phyloP scores from a whole-genome alignment of 2,797 vertebrate genomes.

The Periparus ater region DNA sequence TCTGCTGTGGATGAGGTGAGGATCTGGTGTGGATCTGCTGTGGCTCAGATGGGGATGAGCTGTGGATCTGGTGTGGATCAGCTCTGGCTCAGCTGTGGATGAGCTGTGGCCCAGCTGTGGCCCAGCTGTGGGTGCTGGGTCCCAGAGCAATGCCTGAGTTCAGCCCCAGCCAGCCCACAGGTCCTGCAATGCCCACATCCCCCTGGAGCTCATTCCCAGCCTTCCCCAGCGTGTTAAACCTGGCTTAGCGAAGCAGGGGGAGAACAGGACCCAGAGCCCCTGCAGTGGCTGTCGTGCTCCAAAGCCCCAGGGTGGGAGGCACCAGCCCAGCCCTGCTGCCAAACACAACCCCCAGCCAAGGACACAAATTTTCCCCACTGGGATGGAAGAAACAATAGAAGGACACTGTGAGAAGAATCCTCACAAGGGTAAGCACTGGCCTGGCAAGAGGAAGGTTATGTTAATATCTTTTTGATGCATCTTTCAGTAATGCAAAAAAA shows the following conservation, averaged over 20 bases:
- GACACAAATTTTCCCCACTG: too few species aligned
- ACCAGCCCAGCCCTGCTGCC: not conserved
- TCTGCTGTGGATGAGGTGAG: not conserved
- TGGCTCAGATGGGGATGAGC: not conserved
- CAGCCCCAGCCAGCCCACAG: not conserved
- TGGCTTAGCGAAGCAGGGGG: not conserved
- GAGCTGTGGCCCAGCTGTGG: not conserved
- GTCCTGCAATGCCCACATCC: not conserved
- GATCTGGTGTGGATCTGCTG: too few species aligned
- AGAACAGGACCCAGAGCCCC: not conserved
- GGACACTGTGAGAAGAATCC: not conserved
- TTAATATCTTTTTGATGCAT: not conserved
- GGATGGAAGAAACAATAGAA: not conserved
- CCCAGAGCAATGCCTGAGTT: not conserved
- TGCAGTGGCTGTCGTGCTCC: not conserved
- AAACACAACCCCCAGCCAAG: not conserved
- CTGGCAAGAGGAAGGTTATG: not conserved
- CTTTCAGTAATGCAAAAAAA: not conserved
- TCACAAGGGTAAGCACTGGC: not conserved
- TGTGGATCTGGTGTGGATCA: not conserved
- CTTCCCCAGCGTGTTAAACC: not conserved
- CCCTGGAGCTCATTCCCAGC: not conserved
- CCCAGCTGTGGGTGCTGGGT: not conserved
- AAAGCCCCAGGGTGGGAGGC: not conserved
- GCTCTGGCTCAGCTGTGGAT: too few species aligned